A percentile compares a stretch with the other conserved stretches of the same genome.
phyloP scores from a whole-genome alignment of 2,113 vertebrate genomes.

The Carollia perspicillata region DNA sequence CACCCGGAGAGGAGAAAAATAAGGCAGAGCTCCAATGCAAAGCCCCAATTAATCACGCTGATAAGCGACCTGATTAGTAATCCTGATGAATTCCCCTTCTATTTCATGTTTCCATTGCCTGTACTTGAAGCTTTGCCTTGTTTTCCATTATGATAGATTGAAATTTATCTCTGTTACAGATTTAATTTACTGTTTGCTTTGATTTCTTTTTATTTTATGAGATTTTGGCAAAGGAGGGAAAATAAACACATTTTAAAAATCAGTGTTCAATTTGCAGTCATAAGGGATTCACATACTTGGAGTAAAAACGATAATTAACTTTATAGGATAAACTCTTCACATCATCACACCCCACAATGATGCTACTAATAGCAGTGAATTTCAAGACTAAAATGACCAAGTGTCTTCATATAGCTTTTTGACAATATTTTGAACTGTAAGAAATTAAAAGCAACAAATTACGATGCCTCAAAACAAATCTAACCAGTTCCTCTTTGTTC shows the following conservation, averaged over 20 bases:
- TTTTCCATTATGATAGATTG: background rate
- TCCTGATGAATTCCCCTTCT: slow-evolving; percentile 37
- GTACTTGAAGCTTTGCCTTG: slow-evolving; percentile 15
- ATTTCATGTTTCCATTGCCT: slow-evolving; percentile 42
- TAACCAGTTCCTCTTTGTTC: background rate
- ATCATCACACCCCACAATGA: background rate
- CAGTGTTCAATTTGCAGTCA: background rate
- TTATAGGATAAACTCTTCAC: background rate
- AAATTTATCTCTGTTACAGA: slow-evolving; percentile 1
- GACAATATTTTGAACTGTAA: background rate
- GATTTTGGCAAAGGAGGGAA: background rate
- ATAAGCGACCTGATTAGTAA: slow-evolving; percentile 60
- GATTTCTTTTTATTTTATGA: background rate
- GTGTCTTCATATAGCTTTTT: background rate
- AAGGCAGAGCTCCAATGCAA: slow-evolving; percentile 52
- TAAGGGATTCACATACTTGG: background rate
- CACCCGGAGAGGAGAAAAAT: slow-evolving; percentile 66
- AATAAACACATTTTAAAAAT: background rate
- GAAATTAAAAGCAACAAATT: slow-evolving; percentile 23
- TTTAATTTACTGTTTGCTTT: slow-evolving; percentile 19
- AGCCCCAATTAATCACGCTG: slow-evolving; percentile 58
- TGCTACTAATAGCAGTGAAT: background rate
- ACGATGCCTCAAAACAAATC: background rate
- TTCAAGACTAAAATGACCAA: slow-evolving; percentile 14
- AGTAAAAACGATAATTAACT: background rate